Base-by-base conservation (phyloP, 1,140 invertebrate genomes). In the Drosophila pallidifrons region DNA sequence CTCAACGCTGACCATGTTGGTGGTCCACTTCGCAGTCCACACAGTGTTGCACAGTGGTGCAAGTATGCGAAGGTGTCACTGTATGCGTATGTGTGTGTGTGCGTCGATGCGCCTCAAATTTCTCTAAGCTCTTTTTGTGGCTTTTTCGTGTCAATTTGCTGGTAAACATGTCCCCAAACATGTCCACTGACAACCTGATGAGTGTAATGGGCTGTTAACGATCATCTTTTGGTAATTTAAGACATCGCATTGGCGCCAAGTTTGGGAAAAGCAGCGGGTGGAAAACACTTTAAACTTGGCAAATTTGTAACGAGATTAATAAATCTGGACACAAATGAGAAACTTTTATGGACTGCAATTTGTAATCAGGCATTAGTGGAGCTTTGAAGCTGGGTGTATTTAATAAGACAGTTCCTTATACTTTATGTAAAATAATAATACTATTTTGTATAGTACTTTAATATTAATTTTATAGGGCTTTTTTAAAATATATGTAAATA, bases 61-160 rank as follows among this genome's bases (percentile, higher is more conserved):
- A 11, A 41, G 10, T n/a, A n/a, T 11, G 15, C 47, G 54, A 7
- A 10, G 3, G 67, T 63, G 65, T 57, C n/a, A 51, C 41, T 43
- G 41, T 13, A 55, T 63, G 65, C 45, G 55, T 52, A 60, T 66
- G 57, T 57, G 49, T 38, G 73, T 61, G 73, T 64, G 52, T 38
- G 52, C 38, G n/a, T 64, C 38, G 20, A 61, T 54, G 59, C 65
- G 81, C 69, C 68, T 86, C 82, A 38, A 87, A 87, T 86, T 86
- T 86, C 82, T 87, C 82, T 66, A 70, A 57, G 58, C 68, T 61
- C 58, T 38, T 71, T 83, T 75, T 85, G 64, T 79, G 80, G 75
- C 64, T 68, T 76, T 87, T 86, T 81, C 82, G 82, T 86, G 82
- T 86, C 78, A 76, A 79, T 77, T 86, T 75, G 67, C 63, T 79